Percentiles rank a stretch among this genome's conserved stretches.
These are phyloP conservation scores for Chymomyza procnemis DNA, from an alignment of 2,888 invertebrate genomes.

Conservation along the genomic window DNA sequence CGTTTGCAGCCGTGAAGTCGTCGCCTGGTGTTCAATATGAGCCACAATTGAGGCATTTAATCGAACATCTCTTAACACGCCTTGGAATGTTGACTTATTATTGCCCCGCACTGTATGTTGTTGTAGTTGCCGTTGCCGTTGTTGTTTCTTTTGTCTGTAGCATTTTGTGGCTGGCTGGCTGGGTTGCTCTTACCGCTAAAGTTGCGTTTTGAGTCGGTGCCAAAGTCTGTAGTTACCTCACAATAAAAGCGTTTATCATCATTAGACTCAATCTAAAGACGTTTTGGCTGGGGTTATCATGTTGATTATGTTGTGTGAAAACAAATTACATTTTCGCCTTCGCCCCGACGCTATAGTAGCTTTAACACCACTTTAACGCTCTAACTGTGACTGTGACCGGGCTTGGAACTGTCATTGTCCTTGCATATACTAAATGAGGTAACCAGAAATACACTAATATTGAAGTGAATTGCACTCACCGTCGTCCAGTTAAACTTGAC, in stretches of 20 bases:
- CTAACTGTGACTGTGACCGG: constrained; percentile 44
- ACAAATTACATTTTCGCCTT: constrained; percentile 78
- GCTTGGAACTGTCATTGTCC: constrained; percentile 27
- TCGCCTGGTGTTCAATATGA: constrained; percentile 69
- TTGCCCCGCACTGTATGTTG: constrained; percentile 51
- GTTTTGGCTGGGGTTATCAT: constrained; percentile 77
- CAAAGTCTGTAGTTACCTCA: constrained; percentile 71
- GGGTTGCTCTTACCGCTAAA: constrained; percentile 27
- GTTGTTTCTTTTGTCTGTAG: constrained; percentile 24
- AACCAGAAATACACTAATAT: background rate
- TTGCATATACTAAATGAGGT: background rate
- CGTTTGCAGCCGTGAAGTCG: background rate
- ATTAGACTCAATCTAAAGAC: constrained; percentile 79
- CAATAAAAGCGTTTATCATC: constrained; percentile 78
- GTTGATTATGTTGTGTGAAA: constrained; percentile 79
- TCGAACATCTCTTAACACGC: constrained; percentile 79
- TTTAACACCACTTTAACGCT: constrained; percentile 57
- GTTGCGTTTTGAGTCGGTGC: constrained; percentile 57
- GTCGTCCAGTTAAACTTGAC: background rate
- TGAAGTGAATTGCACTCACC: background rate
- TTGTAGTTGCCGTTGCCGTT: constrained; percentile 17
- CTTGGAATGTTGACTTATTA: constrained; percentile 77
- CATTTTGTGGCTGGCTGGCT: constrained; percentile 35
- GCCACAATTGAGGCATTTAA: constrained; percentile 78
- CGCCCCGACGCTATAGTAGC: constrained; percentile 44